Percentiles rank a stretch among this genome's conserved stretches.
Conservation (phyloP, 1,140 invertebrate genomes). For the Aphelenchoides fujianensis region DNA sequence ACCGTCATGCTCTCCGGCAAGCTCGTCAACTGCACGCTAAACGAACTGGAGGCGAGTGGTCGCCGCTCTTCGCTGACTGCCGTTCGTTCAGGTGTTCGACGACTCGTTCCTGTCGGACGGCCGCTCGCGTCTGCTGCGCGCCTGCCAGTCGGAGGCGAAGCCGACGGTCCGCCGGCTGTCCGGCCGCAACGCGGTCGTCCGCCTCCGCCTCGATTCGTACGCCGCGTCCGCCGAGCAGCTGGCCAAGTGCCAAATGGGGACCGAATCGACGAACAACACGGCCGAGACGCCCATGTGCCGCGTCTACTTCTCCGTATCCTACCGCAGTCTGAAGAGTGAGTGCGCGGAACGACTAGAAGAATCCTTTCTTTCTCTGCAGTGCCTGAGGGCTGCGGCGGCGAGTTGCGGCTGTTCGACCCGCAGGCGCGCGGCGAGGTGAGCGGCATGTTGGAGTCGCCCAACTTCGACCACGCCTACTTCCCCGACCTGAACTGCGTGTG, state of each 20-base stretch:
- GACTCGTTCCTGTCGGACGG: background rate
- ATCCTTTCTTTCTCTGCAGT: constrained; percentile 55
- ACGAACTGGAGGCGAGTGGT: constrained; percentile 59
- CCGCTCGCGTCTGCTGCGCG: background rate
- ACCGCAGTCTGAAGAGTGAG: constrained; percentile 63
- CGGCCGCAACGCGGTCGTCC: constrained; percentile 2
- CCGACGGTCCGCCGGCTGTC: constrained; percentile 7
- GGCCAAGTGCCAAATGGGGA: background rate
- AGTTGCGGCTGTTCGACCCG: constrained; percentile 31
- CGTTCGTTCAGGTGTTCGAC: constrained; percentile 17
- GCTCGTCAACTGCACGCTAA: constrained; percentile 58
- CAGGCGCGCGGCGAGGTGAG: constrained; percentile 22
- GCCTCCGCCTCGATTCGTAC: constrained; percentile 6
- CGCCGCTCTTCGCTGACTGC: background rate
- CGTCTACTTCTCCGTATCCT: constrained; percentile 59
- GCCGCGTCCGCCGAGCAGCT: constrained; percentile 3
- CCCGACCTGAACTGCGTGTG: constrained; percentile 63
- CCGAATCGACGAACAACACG: constrained; percentile 8
- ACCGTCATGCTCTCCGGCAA: constrained; percentile 16
- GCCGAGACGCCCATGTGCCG: constrained; percentile 14
- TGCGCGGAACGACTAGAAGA: background rate
- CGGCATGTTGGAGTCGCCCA: constrained; percentile 54
- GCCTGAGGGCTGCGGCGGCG: constrained; percentile 47
- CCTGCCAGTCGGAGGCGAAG: constrained; percentile 8
- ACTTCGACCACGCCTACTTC: constrained; percentile 57